Percentiles rank a stretch among this genome's conserved stretches.
Conservation (phyloP, 2,113 vertebrate genomes). For the Excalfactoria chinensis region DNA sequence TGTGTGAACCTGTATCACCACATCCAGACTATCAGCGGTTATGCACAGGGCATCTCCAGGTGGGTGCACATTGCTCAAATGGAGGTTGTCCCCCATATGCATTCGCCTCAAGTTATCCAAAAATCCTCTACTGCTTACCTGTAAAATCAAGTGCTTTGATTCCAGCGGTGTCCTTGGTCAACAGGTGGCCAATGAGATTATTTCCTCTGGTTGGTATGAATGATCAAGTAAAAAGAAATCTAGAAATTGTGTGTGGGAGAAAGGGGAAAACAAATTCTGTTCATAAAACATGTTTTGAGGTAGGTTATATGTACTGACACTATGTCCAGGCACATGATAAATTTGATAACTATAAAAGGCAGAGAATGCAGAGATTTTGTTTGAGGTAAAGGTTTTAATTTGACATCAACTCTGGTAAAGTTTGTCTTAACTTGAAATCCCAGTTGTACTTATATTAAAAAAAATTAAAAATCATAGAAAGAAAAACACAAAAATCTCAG, state of each 20-base stretch:
- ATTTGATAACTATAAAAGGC: background rate
- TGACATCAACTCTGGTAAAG: background rate
- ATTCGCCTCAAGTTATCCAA: background rate
- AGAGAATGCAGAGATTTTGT: background rate
- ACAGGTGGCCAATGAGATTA: background rate
- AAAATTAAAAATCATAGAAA: too few species aligned
- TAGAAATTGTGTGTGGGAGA: background rate
- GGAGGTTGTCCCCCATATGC: background rate
- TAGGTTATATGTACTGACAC: rapidly evolving
- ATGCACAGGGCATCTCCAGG: background rate
- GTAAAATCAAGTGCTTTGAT: background rate
- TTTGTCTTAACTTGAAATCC: background rate
- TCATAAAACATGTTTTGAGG: background rate
- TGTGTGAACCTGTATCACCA: background rate
- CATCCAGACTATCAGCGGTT: background rate
- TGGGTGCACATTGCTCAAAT: background rate
- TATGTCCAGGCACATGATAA: background rate
- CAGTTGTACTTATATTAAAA: background rate
- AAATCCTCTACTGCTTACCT: background rate
- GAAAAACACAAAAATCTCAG: background rate
- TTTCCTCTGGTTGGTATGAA: background rate
- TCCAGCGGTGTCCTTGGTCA: background rate
- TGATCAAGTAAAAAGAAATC: background rate
- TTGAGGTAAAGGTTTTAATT: background rate
- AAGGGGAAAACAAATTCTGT: background rate